Evolutionary conservation across 2,797 vertebrate genomes (phyloP).

Genomic region (Champsocephalus gunnari): DNA sequence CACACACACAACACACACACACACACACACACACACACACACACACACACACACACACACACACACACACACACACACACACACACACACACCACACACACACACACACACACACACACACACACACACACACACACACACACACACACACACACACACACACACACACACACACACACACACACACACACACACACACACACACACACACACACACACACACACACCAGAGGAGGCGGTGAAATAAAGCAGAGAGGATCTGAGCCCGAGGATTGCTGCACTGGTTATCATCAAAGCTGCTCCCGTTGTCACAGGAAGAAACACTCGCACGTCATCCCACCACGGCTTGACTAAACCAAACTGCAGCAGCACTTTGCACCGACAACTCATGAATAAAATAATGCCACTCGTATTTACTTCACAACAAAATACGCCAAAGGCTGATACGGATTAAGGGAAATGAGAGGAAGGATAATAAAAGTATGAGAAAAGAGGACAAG

Average conservation of each 20-base stretch:
- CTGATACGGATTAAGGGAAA: constrained; percentile 11
- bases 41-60: constrained; percentile 24
- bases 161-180: not conserved
- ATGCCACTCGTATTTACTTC: constrained; percentile 11
- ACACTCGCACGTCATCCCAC: constrained; percentile 44
- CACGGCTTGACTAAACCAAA: constrained; percentile 34
- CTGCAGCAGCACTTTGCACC: constrained; percentile 31
- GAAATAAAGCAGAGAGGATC: constrained; percentile 74
- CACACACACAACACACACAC: constrained; percentile 19
- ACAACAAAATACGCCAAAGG: constrained; percentile 5
- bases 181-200: constrained; percentile 30
- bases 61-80: constrained; percentile 20
- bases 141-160: constrained; percentile 27
- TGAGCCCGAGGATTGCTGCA: constrained; percentile 42
- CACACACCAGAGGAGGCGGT: constrained; percentile 54
- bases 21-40: constrained; percentile 24
- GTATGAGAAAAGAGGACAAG: not conserved
- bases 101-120: constrained; percentile 20
- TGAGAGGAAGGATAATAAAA: not conserved
- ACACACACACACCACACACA: constrained; percentile 28
- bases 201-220: constrained; percentile 11
- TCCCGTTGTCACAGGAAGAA: constrained; percentile 59
- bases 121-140: constrained; percentile 12
- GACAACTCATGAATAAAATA: constrained; percentile 33
- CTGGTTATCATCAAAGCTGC: constrained; percentile 69